These are phyloP conservation scores for Metacarcinus magister DNA, from an alignment of 2,888 invertebrate species.

Conservation along the genomic window DNA sequence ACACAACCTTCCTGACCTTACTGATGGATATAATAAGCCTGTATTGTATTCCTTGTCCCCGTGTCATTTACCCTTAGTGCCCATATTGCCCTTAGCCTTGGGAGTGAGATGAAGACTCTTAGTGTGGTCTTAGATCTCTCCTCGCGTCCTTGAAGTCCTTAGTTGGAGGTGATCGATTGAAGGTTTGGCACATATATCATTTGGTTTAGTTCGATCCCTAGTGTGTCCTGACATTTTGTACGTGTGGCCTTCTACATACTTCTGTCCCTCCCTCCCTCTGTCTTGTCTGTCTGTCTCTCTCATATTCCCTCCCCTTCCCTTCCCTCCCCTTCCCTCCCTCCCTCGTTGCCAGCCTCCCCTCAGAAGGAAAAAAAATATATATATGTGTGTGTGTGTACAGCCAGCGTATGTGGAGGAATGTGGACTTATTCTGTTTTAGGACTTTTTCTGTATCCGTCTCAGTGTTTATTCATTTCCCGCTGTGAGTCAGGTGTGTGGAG, in stretches of 20 bases:
- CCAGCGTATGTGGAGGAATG: slow-evolving; percentile 12
- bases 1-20: not conserved
- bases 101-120: too few relatives aligned
- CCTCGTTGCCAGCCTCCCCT: not conserved
- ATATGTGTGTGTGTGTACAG: not conserved
- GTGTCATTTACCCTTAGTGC: not conserved
- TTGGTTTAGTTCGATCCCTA: not conserved
- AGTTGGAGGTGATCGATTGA: not conserved
- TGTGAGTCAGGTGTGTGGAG: not conserved
- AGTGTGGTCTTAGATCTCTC: not conserved
- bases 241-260: slow-evolving; percentile 6
- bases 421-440: not conserved
- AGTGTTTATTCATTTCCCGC: not conserved
- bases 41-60: not conserved
- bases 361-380: not conserved
- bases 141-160: not conserved
- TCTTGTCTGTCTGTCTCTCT: not conserved
- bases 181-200: not conserved
- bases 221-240: slow-evolving; percentile 7
- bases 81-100: too few relatives aligned
- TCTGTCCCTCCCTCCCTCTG: not conserved
- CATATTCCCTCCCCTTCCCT: not conserved
- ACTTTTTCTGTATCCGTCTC: not conserved
- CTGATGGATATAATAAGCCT: not conserved
- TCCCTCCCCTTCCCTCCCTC: not conserved